These are phyloP conservation scores for Ictalurus punctatus DNA, from an alignment of 2,113 vertebrate genomes.

Conservation along the genomic window DNA sequence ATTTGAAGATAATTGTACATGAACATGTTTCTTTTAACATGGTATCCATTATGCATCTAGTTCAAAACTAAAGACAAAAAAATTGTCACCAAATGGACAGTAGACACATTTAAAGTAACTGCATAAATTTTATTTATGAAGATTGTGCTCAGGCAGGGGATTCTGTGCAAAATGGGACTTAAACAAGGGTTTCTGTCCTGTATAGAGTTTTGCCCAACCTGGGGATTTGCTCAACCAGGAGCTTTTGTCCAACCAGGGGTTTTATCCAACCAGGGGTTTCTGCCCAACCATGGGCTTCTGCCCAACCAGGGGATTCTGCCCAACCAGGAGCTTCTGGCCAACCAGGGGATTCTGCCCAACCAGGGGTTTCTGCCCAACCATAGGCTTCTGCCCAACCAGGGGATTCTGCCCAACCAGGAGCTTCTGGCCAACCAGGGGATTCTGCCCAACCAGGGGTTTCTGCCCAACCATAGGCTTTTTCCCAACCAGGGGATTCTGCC, in stretches of 20 bases:
- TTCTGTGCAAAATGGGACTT: neutral
- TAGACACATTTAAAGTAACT: neutral
- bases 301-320: neutral
- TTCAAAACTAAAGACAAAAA: neutral
- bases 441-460: neutral
- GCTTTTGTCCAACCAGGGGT: neutral
- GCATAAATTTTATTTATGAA: neutral
- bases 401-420: neutral
- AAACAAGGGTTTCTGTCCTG: neutral
- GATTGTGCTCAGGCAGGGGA: neutral
- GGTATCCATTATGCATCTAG: neutral
- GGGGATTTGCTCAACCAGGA: neutral
- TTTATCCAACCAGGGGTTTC: neutral
- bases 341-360: no score
- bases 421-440: neutral
- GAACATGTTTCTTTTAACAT: neutral
- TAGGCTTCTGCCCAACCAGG: neutral
- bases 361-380: neutral
- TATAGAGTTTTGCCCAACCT: neutral
- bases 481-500: no score
- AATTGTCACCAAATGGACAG: neutral
- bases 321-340: neutral
- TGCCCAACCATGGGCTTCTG: neutral
- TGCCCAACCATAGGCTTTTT: no score
- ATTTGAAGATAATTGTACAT: neutral